Evolutionary conservation across 1,140 invertebrate genomes (phyloP).

Genomic region (Linepithema humile): DNA sequence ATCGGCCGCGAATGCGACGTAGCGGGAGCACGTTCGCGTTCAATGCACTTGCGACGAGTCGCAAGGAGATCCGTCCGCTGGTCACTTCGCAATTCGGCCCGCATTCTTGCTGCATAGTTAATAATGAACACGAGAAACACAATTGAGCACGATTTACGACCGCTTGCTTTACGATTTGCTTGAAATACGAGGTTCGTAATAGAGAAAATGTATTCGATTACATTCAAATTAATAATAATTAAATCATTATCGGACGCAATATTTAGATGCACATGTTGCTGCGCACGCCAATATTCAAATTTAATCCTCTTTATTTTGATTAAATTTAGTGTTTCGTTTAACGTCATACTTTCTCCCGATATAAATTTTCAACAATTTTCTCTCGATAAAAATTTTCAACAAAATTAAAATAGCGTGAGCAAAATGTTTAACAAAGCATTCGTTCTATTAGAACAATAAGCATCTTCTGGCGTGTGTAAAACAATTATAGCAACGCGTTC

Average conservation of each 20-base stretch:
- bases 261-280: not conserved
- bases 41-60: conserved; percentile 23
- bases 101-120: not conserved
- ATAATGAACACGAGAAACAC: not conserved
- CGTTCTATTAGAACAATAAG: not conserved
- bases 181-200: no score
- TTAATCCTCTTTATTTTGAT: not conserved
- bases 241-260: not conserved
- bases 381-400: not conserved
- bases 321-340: not conserved
- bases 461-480: not conserved
- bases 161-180: no score
- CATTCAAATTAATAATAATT: not conserved
- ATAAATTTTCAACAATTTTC: no score
- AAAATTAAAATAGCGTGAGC: not conserved
- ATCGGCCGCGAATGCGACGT: conserved; percentile 3
- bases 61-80: not conserved
- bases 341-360: no score
- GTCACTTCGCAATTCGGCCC: not conserved
- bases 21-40: not conserved
- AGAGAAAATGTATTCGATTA: not conserved
- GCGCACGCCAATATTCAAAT: not conserved
- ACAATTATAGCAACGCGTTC: not conserved
- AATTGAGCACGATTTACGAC: not conserved
- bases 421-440: not conserved